Percentiles rank a stretch among this genome's conserved stretches.
phyloP scores from a whole-genome alignment of 2,888 invertebrate genomes.

The Pantelozetes paolii region DNA sequence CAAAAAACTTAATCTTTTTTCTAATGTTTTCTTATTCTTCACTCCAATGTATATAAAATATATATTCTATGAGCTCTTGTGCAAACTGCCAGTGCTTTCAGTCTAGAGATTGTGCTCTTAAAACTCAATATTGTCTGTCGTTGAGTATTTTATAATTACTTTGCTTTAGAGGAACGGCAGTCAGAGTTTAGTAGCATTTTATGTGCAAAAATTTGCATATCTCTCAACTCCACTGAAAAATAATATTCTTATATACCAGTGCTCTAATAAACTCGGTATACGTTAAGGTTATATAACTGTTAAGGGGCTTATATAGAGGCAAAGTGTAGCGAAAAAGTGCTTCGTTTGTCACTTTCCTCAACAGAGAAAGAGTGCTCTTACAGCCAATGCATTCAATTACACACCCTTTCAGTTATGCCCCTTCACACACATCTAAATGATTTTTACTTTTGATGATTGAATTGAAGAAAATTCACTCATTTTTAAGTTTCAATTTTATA shows the following conservation, averaged over 20 bases:
- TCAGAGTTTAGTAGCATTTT: background rate
- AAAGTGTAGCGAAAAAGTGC: no score
- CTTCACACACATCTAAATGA: no score
- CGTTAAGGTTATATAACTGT: background rate
- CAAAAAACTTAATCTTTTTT: slow-evolving; percentile 32
- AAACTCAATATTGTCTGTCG: slow-evolving; percentile 33
- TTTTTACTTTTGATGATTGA: no score
- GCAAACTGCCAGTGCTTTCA: background rate
- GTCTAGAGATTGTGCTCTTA: background rate
- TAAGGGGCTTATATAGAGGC: no score
- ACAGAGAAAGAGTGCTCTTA: no score
- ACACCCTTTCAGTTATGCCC: no score
- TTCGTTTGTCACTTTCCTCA: no score
- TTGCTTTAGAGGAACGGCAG: background rate
- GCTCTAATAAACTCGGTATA: background rate
- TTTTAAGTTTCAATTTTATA: no score
- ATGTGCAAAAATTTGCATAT: slow-evolving; percentile 22
- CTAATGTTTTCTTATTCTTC: background rate
- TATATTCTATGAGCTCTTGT: background rate
- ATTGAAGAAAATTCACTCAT: no score
- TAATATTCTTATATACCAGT: background rate
- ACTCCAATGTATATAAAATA: background rate
- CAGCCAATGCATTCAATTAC: no score
- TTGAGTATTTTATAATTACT: slow-evolving; percentile 16
- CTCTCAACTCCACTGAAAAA: background rate